phyloP scores from a whole-genome alignment of 2,113 vertebrate genomes.

The Pyrgilauda ruficollis region DNA sequence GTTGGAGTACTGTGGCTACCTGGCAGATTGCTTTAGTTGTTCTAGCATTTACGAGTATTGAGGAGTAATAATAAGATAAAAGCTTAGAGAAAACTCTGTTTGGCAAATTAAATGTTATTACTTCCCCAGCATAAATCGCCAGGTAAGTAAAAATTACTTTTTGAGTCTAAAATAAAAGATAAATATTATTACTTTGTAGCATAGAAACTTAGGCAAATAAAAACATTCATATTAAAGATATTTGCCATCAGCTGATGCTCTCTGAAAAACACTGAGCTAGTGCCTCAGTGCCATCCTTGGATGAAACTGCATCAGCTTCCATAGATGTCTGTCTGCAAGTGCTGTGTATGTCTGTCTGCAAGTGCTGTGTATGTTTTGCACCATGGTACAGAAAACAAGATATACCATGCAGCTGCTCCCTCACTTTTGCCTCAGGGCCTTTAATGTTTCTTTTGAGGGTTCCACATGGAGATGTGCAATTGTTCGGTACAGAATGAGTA shows the following conservation, averaged over 20 bases:
- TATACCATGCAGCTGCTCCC: neutral
- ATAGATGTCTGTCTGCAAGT: no score
- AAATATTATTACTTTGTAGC: neutral
- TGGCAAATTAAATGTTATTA: neutral
- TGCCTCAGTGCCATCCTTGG: accelerated
- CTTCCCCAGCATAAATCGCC: neutral
- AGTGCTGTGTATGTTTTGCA: accelerated
- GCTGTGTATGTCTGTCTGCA: accelerated
- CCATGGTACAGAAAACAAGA: neutral
- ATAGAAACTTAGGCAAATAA: neutral
- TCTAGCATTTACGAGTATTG: neutral
- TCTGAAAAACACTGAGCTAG: neutral
- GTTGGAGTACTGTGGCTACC: neutral
- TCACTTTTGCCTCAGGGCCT: neutral
- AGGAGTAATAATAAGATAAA: neutral
- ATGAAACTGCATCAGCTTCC: neutral
- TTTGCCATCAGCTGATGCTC: neutral
- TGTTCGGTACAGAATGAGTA: neutral
- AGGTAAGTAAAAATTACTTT: neutral
- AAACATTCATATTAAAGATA: neutral
- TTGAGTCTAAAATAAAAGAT: neutral
- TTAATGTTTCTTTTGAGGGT: neutral
- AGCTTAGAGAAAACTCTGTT: neutral
- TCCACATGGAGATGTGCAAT: neutral
- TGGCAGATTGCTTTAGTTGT: neutral